These are phyloP conservation scores for Desmophyllum pertusum DNA, from an alignment of 92 coral and sea anemone species.

Conservation along the genomic window DNA sequence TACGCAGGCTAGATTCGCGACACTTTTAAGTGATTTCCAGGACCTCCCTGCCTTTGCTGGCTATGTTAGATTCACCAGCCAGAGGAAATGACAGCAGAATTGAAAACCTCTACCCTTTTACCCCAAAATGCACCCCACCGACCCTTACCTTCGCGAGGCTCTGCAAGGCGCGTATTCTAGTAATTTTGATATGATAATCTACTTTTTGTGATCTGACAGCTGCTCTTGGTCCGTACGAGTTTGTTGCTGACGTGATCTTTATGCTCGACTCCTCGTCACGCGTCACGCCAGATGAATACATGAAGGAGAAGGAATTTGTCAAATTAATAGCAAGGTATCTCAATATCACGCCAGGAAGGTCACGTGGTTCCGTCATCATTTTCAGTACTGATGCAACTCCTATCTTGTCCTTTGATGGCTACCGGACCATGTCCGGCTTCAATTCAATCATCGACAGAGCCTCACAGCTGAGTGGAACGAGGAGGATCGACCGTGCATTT, in stretches of 20 bases:
- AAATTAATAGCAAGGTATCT: conserved; percentile 63
- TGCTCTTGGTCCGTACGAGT: conserved; percentile 48
- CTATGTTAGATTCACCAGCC: too few relatives aligned
- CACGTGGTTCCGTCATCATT: conserved; percentile 63
- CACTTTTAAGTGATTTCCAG: too few relatives aligned
- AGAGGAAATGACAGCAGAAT: too few relatives aligned
- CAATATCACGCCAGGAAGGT: conserved; percentile 62
- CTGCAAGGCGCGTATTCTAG: too few relatives aligned
- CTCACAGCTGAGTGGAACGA: conserved; percentile 41
- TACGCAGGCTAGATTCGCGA: too few relatives aligned
- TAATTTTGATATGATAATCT: not conserved
- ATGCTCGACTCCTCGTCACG: conserved; percentile 63
- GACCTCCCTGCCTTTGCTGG: too few relatives aligned
- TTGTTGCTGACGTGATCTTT: conserved; percentile 62
- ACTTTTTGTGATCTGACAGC: conserved; percentile 13
- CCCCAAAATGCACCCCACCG: too few relatives aligned
- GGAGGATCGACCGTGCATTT: conserved; percentile 64
- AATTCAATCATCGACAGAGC: conserved; percentile 49
- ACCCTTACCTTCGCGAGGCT: too few relatives aligned
- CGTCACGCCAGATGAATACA: conserved; percentile 50
- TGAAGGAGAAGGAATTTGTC: conserved; percentile 43
- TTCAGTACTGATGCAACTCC: conserved; percentile 49
- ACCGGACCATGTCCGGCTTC: conserved; percentile 49
- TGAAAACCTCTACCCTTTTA: too few relatives aligned
- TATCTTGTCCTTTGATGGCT: conserved; percentile 53